These are phyloP conservation scores for Paralichthys olivaceus DNA, from an alignment of 2,113 vertebrate species.

Conservation along the genomic window DNA sequence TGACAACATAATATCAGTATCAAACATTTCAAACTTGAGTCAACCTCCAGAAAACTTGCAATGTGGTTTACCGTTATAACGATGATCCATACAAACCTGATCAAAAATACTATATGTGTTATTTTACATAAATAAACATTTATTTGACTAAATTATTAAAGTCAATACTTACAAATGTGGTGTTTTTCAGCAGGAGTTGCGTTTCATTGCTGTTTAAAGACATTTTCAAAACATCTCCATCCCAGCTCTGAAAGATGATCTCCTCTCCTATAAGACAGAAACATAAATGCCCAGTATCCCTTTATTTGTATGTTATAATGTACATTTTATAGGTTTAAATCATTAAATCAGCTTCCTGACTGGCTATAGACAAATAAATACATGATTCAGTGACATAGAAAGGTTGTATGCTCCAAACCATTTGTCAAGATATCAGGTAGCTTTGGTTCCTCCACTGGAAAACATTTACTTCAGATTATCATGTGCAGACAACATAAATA, in stretches of 20 bases:
- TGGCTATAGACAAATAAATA: neutral
- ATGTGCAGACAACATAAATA: neutral
- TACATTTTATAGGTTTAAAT: neutral
- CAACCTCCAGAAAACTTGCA: neutral
- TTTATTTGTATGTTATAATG: no score
- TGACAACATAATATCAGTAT: neutral
- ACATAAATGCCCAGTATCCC: neutral
- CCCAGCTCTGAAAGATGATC: slow-evolving; percentile 74
- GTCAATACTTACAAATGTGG: slow-evolving; percentile 78
- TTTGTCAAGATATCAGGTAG: no score
- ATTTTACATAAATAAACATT: neutral
- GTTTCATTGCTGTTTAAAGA: slow-evolving; percentile 69
- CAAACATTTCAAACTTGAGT: neutral
- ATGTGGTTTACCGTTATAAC: neutral
- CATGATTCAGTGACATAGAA: no score
- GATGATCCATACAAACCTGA: neutral
- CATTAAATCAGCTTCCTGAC: neutral
- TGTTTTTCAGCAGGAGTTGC: slow-evolving; percentile 78
- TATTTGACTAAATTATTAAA: neutral
- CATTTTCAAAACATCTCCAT: slow-evolving; percentile 74
- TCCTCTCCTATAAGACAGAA: slow-evolving; percentile 65
- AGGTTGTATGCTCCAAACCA: no score
- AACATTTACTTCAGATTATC: no score
- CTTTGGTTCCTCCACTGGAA: no score
- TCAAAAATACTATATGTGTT: neutral